Evolutionary conservation across 2,797 vertebrate species (phyloP).

Genomic region (Apogon talboti): DNA sequence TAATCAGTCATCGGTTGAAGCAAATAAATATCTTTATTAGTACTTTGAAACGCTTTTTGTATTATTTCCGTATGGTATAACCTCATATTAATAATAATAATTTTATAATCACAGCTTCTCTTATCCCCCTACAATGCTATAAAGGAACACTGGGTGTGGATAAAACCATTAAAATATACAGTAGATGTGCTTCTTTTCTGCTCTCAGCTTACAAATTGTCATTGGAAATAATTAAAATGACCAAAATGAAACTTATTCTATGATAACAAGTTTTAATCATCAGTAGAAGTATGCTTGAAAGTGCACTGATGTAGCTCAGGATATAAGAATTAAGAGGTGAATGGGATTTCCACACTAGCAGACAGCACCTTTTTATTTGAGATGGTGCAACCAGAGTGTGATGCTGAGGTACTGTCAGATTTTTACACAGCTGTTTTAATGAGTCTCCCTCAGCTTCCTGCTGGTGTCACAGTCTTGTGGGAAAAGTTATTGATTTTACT

Average conservation of each 20-base stretch:
- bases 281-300: slow-evolving; percentile 26
- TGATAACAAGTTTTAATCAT: slow-evolving; percentile 40
- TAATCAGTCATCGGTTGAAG: too few species aligned
- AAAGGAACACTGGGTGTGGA: too few species aligned
- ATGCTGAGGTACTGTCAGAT: slow-evolving; percentile 39
- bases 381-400: slow-evolving; percentile 28
- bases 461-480: slow-evolving; percentile 37
- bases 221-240: slow-evolving; percentile 32
- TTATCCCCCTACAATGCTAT: too few species aligned
- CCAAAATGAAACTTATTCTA: slow-evolving; percentile 30
- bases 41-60: too few species aligned
- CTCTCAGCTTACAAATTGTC: slow-evolving; percentile 18
- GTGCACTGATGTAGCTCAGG: slow-evolving; percentile 17
- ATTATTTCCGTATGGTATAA: too few species aligned
- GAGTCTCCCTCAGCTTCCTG: slow-evolving; percentile 35
- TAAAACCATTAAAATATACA: too few species aligned
- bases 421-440: slow-evolving; percentile 39
- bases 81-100: too few species aligned
- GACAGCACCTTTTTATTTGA: slow-evolving; percentile 26
- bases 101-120: too few species aligned
- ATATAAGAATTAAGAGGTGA: slow-evolving; percentile 2
- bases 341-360: slow-evolving; percentile 10
- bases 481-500: slow-evolving; percentile 53
- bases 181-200: slow-evolving; percentile 9
- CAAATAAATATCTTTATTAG: too few species aligned